Conservation (phyloP, 2,888 invertebrate genomes). For the Pimpla rufipes region DNA sequence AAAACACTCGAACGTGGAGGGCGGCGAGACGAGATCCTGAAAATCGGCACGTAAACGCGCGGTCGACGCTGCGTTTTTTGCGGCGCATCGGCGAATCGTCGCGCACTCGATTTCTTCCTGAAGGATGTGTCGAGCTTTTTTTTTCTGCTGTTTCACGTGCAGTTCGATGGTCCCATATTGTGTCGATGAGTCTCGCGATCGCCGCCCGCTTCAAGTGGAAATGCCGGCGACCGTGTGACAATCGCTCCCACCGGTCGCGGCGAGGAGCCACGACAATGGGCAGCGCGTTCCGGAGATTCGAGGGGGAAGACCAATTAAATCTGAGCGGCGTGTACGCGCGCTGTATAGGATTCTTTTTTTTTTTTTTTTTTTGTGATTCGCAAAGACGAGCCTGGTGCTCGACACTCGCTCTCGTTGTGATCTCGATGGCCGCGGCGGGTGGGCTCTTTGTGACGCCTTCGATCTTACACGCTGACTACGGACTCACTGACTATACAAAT, state of each 20-base stretch:
- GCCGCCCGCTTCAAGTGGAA: slow-evolving; percentile 22
- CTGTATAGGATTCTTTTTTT: slow-evolving; percentile 72
- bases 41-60: slow-evolving; percentile 53
- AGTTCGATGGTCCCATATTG: too few relatives aligned
- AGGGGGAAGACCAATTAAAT: slow-evolving; percentile 75
- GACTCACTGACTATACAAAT: too few relatives aligned
- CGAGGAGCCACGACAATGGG: slow-evolving; percentile 37
- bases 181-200: slow-evolving; percentile 30
- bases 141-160: too few relatives aligned
- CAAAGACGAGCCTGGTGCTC: slow-evolving; percentile 2
- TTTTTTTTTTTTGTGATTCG: slow-evolving; percentile 70
- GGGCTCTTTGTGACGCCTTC: slow-evolving; percentile 53
- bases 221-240: slow-evolving; percentile 16
- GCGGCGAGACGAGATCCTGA: slow-evolving; percentile 22
- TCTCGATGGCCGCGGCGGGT: slow-evolving; percentile 69
- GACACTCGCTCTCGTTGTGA: slow-evolving; percentile 10
- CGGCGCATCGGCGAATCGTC: slow-evolving; percentile 28
- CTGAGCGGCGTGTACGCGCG: slow-evolving; percentile 58
- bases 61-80: slow-evolving; percentile 55
- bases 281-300: slow-evolving; percentile 63
- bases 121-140: slow-evolving; percentile 26
- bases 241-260: not conserved
- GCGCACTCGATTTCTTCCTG: slow-evolving; percentile 31
- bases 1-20: slow-evolving; percentile 55
- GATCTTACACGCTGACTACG: not conserved